Conservation (phyloP, 2,888 invertebrate genomes). For the Clostera curtula region DNA sequence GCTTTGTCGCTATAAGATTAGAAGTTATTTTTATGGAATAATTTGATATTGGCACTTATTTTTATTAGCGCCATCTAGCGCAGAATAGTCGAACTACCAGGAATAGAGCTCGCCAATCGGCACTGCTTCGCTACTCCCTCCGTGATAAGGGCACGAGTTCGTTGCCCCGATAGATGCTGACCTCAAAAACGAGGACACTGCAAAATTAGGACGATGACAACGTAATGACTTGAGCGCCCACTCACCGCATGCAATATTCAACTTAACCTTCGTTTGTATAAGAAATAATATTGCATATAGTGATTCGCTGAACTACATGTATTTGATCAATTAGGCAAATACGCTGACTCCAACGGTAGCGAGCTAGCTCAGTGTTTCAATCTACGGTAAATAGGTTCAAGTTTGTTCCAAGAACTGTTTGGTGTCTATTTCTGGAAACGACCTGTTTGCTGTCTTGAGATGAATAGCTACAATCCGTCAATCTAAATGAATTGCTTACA, state of each 20-base stretch:
- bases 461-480: no score
- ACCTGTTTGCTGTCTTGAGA: no score
- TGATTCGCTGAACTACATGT: conserved; percentile 57
- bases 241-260: conserved; percentile 38
- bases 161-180: conserved; percentile 77
- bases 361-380: conserved; percentile 63
- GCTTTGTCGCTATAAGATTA: no score
- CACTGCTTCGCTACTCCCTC: conserved; percentile 41
- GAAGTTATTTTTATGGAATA: no score
- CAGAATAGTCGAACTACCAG: conserved; percentile 37
- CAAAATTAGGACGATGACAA: conserved; percentile 76
- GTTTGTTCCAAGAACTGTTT: conserved; percentile 33
- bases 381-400: conserved; percentile 49
- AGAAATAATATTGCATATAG: conserved; percentile 27
- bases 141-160: conserved; percentile 75
- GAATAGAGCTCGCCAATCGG: conserved; percentile 16
- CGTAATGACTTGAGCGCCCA: conserved; percentile 66
- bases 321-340: conserved; percentile 75
- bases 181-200: conserved; percentile 83
- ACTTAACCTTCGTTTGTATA: conserved; percentile 31
- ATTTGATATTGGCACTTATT: no score
- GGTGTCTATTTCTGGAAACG: background rate
- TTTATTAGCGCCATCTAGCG: conserved; percentile 61
- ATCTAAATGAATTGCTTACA: no score
- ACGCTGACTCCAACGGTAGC: conserved; percentile 65